phyloP scores from a whole-genome alignment of 2,888 invertebrate species.

The Isotomurus palustris region DNA sequence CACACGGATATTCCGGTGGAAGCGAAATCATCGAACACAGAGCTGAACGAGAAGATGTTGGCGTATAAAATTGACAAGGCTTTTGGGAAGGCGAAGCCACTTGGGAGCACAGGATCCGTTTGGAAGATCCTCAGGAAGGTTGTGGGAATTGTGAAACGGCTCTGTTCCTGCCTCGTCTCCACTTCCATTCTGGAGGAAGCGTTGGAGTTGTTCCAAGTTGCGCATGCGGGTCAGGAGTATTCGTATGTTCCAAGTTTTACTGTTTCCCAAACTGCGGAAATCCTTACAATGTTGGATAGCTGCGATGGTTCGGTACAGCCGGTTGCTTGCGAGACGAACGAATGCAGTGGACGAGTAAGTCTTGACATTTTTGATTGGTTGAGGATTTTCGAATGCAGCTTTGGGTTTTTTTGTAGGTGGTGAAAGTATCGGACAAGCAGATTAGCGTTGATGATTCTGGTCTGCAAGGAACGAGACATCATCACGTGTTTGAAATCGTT shows the following conservation, averaged over 20 bases:
- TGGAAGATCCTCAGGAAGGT: background rate
- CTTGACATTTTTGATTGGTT: background rate
- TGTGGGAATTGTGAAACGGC: background rate
- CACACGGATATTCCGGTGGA: background rate
- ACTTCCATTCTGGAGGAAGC: background rate
- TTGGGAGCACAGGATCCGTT: too few species aligned
- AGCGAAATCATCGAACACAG: background rate
- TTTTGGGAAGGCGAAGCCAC: background rate
- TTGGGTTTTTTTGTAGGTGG: background rate
- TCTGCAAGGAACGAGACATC: slow-evolving; percentile 17
- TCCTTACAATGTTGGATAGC: background rate
- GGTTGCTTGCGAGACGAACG: background rate
- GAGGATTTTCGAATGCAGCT: background rate
- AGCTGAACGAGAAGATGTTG: background rate
- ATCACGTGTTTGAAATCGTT: slow-evolving; percentile 26
- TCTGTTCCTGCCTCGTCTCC: slow-evolving; percentile 1
- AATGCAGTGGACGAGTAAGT: background rate
- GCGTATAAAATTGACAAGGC: background rate
- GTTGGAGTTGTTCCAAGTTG: background rate
- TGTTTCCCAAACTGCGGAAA: background rate
- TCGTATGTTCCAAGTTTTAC: background rate
- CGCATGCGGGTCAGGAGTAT: background rate
- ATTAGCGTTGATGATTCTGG: slow-evolving; percentile 16
- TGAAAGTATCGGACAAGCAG: background rate
- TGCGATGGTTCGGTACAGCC: background rate